These are phyloP conservation scores for Troides oblongomaculatus DNA, from an alignment of 2,888 invertebrate species.

Conservation along the genomic window DNA sequence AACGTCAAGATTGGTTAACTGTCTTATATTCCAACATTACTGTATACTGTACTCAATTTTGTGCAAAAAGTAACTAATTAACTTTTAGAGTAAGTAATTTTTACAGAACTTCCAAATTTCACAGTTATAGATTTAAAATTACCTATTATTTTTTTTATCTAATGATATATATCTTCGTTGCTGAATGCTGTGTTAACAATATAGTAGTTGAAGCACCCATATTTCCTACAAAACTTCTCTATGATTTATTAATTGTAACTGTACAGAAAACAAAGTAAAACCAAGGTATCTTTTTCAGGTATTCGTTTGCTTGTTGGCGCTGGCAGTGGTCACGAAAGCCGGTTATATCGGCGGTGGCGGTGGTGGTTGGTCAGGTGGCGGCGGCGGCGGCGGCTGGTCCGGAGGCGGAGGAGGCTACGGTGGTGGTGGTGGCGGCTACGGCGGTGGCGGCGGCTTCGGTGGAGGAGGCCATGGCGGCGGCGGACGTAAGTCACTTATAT, in stretches of 20 bases:
- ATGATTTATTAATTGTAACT: background rate
- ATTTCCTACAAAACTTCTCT: background rate
- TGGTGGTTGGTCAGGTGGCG: constrained; percentile 45
- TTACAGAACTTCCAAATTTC: background rate
- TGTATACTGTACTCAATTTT: background rate
- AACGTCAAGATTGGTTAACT: constrained; percentile 2
- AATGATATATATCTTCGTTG: no score
- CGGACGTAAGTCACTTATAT: constrained; percentile 36
- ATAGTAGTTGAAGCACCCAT: background rate
- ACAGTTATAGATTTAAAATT: background rate
- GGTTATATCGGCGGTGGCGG: constrained; percentile 61
- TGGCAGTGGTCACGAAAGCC: constrained; percentile 62
- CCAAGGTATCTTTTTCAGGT: constrained; percentile 48
- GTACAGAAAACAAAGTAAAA: background rate
- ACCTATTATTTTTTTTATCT: no score
- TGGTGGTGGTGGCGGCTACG: constrained; percentile 41
- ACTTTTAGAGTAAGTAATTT: background rate
- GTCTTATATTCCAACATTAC: background rate
- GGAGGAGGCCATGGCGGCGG: constrained; percentile 43
- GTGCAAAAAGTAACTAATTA: background rate
- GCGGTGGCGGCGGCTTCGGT: constrained; percentile 36
- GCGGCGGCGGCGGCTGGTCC: constrained; percentile 47
- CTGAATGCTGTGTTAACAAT: no score
- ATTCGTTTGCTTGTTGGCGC: constrained; percentile 69
- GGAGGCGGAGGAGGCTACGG: constrained; percentile 47